These are phyloP conservation scores for Phthorimaea operculella DNA, from an alignment of 1,140 invertebrate species.

Conservation along the genomic window DNA sequence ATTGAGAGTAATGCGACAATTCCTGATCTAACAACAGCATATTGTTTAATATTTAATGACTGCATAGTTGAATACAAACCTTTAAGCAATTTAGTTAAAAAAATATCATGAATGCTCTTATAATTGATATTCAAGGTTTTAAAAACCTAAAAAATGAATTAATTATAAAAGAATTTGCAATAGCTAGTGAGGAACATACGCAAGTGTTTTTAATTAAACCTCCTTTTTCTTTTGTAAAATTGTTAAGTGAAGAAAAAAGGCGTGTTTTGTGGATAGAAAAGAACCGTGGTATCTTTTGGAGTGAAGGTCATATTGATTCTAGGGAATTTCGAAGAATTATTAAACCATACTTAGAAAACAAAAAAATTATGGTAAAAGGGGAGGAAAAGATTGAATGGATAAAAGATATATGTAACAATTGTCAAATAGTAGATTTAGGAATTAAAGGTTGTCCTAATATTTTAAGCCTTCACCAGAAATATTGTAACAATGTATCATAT, in stretches of 20 bases:
- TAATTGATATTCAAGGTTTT: slow-evolving; percentile 13
- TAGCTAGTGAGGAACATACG: background rate
- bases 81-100: slow-evolving; percentile 11
- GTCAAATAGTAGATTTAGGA: slow-evolving; percentile 2
- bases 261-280: slow-evolving; percentile 7
- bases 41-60: slow-evolving; percentile 15
- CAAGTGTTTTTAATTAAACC: slow-evolving; percentile 11
- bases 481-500: too few relatives aligned
- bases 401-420: slow-evolving; percentile 2
- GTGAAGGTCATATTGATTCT: slow-evolving; percentile 9
- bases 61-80: slow-evolving; percentile 16
- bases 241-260: slow-evolving; percentile 8
- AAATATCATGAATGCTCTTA: slow-evolving; percentile 10
- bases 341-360: background rate
- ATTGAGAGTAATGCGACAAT: slow-evolving; percentile 10
- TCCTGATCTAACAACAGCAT: slow-evolving; percentile 13
- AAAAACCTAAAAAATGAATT: slow-evolving; percentile 13
- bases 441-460: slow-evolving; percentile 5
- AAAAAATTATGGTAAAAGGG: slow-evolving; percentile 7
- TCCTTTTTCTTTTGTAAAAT: slow-evolving; percentile 6
- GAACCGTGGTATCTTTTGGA: slow-evolving; percentile 6
- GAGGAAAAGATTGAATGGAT: slow-evolving; percentile 8
- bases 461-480: background rate
- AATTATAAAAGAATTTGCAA: slow-evolving; percentile 12
- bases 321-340: slow-evolving; percentile 9